Base-by-base conservation (phyloP, 2,888 invertebrate genomes). In the Rhagophthalmus giganteus region DNA sequence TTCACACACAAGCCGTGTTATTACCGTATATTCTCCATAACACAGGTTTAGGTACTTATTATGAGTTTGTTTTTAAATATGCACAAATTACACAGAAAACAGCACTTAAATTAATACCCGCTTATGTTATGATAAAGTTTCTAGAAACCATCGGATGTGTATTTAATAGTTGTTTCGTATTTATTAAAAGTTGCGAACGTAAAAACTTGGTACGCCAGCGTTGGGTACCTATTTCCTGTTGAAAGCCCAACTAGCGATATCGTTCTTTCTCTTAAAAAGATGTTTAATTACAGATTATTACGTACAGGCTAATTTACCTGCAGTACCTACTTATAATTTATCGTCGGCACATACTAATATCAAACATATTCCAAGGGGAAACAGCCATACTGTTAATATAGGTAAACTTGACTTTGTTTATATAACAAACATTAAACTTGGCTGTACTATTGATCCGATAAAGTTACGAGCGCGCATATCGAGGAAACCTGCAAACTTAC, bases 371-470 rank as follows among this genome's bases (percentile, higher is more conserved):
- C 26, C 24, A 26, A 7, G 7, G 34, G 34, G 39, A 40, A 20
- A 38, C 39, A 24, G 40, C 34, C 15, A 28, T 5, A 13, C 12
- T 27, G 25, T 7, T 30, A 14, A 31, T 45, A 39, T 44, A 40
- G 27, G 45, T 51, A 46, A 48, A 42, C 34, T 42, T 44, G 44
- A 48, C 51, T 55, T 70, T 71, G 73, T 74, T 73, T 73, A 73
- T 73, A 71, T 69, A 72, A 73, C 74, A 74, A 73, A 73, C 70
- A 70, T 68, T 70, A 68, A 71, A 71, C 70, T 73, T 71, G 62
- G 61, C 67, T 64, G 63, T 64, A 59, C 64, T 71, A 72, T 71
- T 69, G 72, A 74, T 74, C 71, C 68, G 72, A 71, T 72, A 73
- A 73, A 72, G 67, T 72, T 70, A 48, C 49, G 57, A 63, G 61